Percentiles rank a stretch among this genome's conserved stretches.
Conservation (phyloP, 2,113 vertebrate species). For the Brachypteracias leptosomus region DNA sequence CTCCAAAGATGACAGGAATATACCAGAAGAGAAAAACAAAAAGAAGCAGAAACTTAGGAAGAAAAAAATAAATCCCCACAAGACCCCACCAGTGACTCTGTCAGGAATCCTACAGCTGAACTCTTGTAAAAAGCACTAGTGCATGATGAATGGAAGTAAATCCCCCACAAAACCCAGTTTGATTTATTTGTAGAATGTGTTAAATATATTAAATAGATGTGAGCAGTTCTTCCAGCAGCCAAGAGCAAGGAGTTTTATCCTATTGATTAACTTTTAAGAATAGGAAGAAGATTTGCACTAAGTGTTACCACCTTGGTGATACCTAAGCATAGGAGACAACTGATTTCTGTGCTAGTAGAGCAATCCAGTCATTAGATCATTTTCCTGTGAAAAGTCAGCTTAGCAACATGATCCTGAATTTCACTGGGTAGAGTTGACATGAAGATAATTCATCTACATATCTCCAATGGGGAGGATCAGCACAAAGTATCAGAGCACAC, state of each 20-base stretch:
- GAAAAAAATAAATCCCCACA: neutral
- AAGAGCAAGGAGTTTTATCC: neutral
- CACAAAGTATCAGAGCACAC: neutral
- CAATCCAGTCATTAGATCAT: neutral
- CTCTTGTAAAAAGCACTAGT: neutral
- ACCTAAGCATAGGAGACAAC: neutral
- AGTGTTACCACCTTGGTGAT: neutral
- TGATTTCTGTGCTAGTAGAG: neutral
- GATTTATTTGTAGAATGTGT: neutral
- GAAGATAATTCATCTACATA: neutral
- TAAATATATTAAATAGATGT: neutral
- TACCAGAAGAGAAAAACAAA: neutral
- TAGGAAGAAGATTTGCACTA: neutral
- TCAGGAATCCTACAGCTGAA: neutral
- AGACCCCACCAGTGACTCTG: neutral
- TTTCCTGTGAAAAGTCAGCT: neutral
- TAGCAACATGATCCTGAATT: neutral
- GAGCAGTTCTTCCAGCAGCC: neutral
- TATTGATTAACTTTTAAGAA: neutral
- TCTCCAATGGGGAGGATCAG: neutral
- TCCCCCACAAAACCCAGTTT: neutral
- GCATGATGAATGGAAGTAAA: neutral
- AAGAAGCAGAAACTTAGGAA: rapidly evolving
- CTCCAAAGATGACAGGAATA: neutral
- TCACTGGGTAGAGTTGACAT: neutral